phyloP scores from a whole-genome alignment of 1,140 invertebrate genomes.

The Sycophaga agraensis region DNA sequence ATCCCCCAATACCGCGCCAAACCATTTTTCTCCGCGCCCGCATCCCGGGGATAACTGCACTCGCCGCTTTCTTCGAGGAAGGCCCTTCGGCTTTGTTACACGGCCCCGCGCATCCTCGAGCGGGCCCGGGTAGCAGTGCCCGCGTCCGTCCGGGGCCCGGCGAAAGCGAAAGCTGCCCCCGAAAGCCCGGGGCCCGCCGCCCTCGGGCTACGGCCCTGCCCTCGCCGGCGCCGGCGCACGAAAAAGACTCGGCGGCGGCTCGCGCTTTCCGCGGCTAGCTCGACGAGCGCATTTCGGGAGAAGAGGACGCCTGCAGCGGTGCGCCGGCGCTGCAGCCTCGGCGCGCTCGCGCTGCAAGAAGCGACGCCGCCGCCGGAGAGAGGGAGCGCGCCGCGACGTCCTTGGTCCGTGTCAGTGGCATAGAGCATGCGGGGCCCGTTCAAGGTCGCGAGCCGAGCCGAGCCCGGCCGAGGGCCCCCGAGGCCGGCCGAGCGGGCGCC shows the following conservation, averaged over 20 bases:
- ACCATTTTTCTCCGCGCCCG: no score
- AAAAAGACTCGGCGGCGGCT: constrained; percentile 53
- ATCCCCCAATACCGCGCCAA: no score
- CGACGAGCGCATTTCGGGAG: constrained; percentile 57
- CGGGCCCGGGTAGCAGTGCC: no score
- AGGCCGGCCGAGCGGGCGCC: neutral
- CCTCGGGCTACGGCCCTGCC: constrained; percentile 42
- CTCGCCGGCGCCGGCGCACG: constrained; percentile 37
- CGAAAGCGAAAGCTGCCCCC: no score
- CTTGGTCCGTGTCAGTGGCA: constrained; percentile 61
- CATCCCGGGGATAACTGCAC: no score
- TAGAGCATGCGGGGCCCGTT: constrained; percentile 58
- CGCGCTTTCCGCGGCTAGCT: constrained; percentile 53
- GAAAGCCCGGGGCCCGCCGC: neutral
- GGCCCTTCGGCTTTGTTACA: no score
- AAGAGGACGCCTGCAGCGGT: constrained; percentile 35
- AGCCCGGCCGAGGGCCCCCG: constrained; percentile 35
- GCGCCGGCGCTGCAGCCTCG: neutral
- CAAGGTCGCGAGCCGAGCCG: constrained; percentile 53
- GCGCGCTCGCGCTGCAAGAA: neutral
- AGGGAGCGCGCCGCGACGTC: constrained; percentile 43
- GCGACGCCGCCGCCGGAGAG: no score
- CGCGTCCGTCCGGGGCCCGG: no score
- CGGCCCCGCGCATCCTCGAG: no score
- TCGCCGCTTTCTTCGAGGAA: no score